Evolutionary conservation across 2,797 vertebrate species (phyloP).

Genomic region (Siniperca scherzeri): DNA sequence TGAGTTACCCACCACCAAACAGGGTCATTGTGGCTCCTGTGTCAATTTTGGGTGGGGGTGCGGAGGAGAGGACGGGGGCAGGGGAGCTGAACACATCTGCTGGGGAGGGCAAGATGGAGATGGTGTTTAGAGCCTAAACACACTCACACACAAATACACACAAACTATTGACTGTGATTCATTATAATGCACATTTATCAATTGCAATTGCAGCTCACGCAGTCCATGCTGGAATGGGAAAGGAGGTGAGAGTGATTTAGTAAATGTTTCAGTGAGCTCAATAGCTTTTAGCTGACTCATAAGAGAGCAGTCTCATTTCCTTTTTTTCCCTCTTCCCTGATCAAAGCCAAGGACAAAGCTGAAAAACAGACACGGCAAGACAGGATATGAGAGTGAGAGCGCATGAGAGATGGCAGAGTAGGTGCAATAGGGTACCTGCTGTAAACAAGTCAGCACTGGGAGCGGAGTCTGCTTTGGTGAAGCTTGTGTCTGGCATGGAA

Average conservation of each 20-base stretch:
- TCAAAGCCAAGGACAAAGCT: constrained; percentile 65
- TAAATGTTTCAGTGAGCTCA: constrained; percentile 56
- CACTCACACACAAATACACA: constrained; percentile 28
- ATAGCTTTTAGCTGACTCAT: constrained; percentile 57
- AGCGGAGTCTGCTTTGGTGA: constrained; percentile 85
- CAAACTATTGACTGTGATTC: constrained; percentile 26
- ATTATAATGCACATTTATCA: constrained; percentile 49
- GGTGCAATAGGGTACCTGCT: constrained; percentile 89
- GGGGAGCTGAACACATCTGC: constrained; percentile 94
- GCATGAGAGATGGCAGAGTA: constrained; percentile 29
- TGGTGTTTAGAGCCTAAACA: constrained; percentile 55
- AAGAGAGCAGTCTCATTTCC: constrained; percentile 54
- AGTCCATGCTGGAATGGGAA: constrained; percentile 65
- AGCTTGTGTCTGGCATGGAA: constrained; percentile 88
- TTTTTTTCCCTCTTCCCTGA: constrained; percentile 34
- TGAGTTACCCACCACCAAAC: constrained; percentile 96
- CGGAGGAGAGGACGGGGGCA: constrained; percentile 87
- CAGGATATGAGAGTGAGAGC: constrained; percentile 61
- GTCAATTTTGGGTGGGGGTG: constrained; percentile 92
- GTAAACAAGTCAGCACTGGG: constrained; percentile 95
- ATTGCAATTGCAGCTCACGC: constrained; percentile 42
- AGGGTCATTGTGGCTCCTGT: constrained; percentile 93
- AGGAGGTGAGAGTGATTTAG: constrained; percentile 44
- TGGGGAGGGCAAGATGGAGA: constrained; percentile 80
- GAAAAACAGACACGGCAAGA: constrained; percentile 58